Percentiles rank a stretch among this genome's conserved stretches.
Evolutionary conservation across 2,113 vertebrate genomes (phyloP).

Genomic region (Phalacrocorax brasilianus): DNA sequence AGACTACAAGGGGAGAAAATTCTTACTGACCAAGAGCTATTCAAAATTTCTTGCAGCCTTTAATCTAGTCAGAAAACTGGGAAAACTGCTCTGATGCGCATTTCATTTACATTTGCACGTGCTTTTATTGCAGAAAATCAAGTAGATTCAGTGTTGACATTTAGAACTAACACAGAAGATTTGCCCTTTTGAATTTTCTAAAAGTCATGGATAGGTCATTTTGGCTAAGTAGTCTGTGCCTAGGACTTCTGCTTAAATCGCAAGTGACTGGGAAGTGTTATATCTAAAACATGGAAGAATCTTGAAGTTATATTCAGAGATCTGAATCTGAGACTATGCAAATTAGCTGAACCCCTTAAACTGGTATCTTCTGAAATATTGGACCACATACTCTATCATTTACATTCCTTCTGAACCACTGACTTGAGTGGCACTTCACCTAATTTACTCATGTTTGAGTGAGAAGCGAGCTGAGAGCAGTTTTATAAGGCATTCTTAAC

Average conservation of each 20-base stretch:
- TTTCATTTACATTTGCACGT: not conserved
- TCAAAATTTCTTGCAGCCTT: conserved; percentile 7
- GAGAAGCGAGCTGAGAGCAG: not conserved
- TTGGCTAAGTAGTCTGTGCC: not conserved
- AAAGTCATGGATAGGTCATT: conserved; percentile 36
- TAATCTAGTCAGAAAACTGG: not conserved
- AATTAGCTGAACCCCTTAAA: not conserved
- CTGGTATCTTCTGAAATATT: not conserved
- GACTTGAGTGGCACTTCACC: not conserved
- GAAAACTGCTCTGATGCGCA: not conserved
- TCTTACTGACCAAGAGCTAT: not conserved
- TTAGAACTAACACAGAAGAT: conserved; percentile 20
- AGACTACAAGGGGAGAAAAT: not conserved
- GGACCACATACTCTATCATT: not conserved
- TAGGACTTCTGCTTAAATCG: not conserved
- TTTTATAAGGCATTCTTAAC: not conserved
- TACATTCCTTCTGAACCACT: not conserved
- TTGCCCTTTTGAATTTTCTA: conserved; percentile 5
- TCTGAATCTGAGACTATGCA: not conserved
- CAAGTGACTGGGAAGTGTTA: not conserved
- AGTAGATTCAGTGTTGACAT: conserved; percentile 41
- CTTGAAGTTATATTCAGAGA: not conserved
- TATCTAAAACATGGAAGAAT: not conserved
- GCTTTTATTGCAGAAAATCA: conserved; percentile 26
- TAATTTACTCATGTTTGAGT: not conserved